Base-by-base conservation (phyloP, 2,797 vertebrate genomes). In the Argyrosomus regius region DNA sequence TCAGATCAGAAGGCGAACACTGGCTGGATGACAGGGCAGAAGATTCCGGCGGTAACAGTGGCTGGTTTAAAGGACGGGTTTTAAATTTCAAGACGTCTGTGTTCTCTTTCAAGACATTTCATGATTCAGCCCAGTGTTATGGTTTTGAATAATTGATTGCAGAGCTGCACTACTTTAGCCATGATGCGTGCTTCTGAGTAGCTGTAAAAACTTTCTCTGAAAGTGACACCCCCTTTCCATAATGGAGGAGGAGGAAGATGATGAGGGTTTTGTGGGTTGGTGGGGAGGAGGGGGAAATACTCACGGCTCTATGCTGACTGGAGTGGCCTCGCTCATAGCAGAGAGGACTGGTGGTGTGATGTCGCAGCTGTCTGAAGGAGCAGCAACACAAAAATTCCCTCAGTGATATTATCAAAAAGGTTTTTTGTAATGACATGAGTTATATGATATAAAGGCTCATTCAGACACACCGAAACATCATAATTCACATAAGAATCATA, bases 251-350 rank as follows among this genome's bases (percentile, higher is more conserved):
- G 66, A 39, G 56, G 60, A 63, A 4, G 56, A 64, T 18, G 35
- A 59, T 45, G 35, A 39, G 35, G 35, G 35, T 39, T 39, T 39
- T 39, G 35, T 39, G 35, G 35, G 2, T 73, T 9, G 63, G 22
- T 52, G 75, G 56, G n/a, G 54, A 22, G 14, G 20, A 58, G 56
- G 12, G 66, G 56, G 43, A 48, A 71, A 70, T 90, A 99, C 98
- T 98, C 94, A 99, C 98, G 98, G 98, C 88, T 99, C 98, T 28
- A 99, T 97, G 96, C 97, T 98, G 95, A 99, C 98, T 0, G 98
- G 98, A 10, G 98, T 99, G 89, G 95, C 97, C 81, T 99, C 98
- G 24, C 95, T 95, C 89, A 99, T 97, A 26, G 97, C 96, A 0
- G 96, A 96, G 63, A 99, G 96, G 70, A 99, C 94, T 0, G 98